A percentile compares a stretch with the other conserved stretches of the same genome.
phyloP scores from a whole-genome alignment of 2,888 invertebrate species.

The Caenorhabditis zanzibari region DNA sequence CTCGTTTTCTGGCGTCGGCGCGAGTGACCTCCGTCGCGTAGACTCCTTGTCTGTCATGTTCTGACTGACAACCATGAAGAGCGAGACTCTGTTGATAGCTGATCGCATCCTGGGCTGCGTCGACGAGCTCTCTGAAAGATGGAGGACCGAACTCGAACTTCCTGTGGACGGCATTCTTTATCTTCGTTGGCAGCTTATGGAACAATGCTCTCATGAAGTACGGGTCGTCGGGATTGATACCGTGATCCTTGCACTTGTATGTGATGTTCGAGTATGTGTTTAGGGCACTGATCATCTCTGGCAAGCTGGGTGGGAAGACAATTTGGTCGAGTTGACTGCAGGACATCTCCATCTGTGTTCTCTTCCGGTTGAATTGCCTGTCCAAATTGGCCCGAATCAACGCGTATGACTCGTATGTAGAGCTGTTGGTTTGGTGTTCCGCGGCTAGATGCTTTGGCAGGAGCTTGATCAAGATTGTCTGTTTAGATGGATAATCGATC shows the following conservation, averaged over 20 bases:
- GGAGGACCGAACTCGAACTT: no score
- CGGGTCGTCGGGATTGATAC: not conserved
- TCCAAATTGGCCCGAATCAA: not conserved
- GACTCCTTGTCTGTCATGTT: no score
- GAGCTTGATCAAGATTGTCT: not conserved
- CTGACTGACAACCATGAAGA: no score
- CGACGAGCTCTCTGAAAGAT: no score
- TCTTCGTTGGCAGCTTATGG: not conserved
- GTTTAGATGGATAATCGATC: not conserved
- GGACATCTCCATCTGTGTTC: not conserved
- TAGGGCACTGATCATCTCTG: not conserved
- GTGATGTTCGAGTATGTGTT: not conserved
- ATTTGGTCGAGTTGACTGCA: not conserved
- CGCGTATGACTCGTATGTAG: not conserved
- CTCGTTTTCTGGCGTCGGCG: no score
- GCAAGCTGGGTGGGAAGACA: not conserved
- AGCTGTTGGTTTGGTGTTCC: not conserved
- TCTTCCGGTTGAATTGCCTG: not conserved
- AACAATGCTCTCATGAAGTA: not conserved
- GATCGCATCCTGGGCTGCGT: no score
- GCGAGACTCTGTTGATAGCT: no score
- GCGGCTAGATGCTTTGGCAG: not conserved
- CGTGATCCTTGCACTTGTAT: not conserved
- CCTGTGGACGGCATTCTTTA: not conserved
- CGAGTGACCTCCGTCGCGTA: no score